phyloP scores from a whole-genome alignment of 2,888 invertebrate genomes.

The Masnerella sp. region DNA sequence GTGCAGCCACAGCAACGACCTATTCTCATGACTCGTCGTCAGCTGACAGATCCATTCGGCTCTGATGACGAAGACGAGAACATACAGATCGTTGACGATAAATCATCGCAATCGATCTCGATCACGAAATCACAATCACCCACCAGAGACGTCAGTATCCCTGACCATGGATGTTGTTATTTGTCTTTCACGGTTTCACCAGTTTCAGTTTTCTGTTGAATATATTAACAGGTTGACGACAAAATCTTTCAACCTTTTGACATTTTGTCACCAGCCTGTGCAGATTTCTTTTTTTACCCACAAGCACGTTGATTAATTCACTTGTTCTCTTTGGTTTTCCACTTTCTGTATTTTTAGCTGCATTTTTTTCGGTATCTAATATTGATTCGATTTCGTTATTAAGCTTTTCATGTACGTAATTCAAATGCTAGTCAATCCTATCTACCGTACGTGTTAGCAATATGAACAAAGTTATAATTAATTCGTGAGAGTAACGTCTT shows the following conservation, averaged over 20 bases:
- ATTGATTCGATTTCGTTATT: too few species aligned
- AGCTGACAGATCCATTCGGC: conserved; percentile 92
- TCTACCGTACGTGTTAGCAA: too few species aligned
- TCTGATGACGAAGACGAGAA: conserved; percentile 86
- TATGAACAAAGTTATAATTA: too few species aligned
- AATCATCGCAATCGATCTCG: conserved; percentile 73
- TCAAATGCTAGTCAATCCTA: too few species aligned
- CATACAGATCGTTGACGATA: conserved; percentile 74
- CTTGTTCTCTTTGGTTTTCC: background rate
- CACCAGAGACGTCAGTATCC: conserved; percentile 76
- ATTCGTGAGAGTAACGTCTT: too few species aligned
- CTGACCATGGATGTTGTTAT: conserved; percentile 43
- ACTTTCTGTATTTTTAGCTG: too few species aligned
- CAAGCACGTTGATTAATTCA: too few species aligned
- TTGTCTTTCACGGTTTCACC: conserved; percentile 29
- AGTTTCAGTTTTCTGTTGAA: conserved; percentile 17
- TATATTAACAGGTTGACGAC: background rate
- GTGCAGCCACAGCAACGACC: conserved; percentile 67
- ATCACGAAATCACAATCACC: conserved; percentile 73
- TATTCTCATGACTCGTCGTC: conserved; percentile 89
- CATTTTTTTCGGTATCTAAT: too few species aligned
- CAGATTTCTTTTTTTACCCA: background rate
- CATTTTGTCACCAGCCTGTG: conserved; percentile 1
- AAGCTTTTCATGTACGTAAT: too few species aligned
- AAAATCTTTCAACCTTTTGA: too few species aligned